Conservation (phyloP, 2,797 vertebrate genomes). For the Borostomias antarcticus region DNA sequence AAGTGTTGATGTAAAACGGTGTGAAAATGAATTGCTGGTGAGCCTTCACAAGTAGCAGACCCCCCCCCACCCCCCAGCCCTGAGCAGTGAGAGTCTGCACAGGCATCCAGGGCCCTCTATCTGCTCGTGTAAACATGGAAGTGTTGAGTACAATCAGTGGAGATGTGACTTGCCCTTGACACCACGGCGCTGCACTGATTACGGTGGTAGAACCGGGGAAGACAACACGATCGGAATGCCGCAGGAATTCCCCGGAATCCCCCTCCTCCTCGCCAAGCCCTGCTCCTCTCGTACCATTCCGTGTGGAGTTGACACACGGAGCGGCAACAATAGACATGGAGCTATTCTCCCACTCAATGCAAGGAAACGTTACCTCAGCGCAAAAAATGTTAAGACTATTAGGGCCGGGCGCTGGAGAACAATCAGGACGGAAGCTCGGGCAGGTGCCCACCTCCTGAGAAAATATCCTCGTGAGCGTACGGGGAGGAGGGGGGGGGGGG, state of each 20-base stretch:
- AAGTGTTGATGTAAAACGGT: slow-evolving; percentile 20
- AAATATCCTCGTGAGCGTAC: slow-evolving; percentile 57
- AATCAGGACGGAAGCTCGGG: slow-evolving; percentile 64
- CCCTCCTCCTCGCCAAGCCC: slow-evolving; percentile 21
- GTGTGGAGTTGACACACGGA: slow-evolving; percentile 52
- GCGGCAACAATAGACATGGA: slow-evolving; percentile 64
- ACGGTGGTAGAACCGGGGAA: slow-evolving; percentile 33
- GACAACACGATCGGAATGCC: slow-evolving; percentile 65
- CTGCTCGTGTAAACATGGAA: slow-evolving; percentile 1
- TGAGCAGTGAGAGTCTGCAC: background rate
- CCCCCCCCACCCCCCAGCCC: no score
- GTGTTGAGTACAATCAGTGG: slow-evolving; percentile 16
- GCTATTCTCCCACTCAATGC: slow-evolving; percentile 70
- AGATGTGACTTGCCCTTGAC: slow-evolving; percentile 51
- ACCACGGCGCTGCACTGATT: slow-evolving; percentile 20
- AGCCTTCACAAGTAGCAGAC: background rate
- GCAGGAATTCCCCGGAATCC: slow-evolving; percentile 68
- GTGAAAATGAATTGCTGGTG: background rate
- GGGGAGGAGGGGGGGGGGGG: slow-evolving; percentile 38
- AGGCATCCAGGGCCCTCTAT: background rate
- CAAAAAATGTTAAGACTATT: slow-evolving; percentile 55
- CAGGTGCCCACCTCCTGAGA: slow-evolving; percentile 70
- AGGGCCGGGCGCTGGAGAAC: slow-evolving; percentile 55
- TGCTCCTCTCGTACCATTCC: slow-evolving; percentile 40
- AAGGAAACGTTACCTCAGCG: slow-evolving; percentile 70